Evolutionary conservation across 2,888 invertebrate genomes (phyloP), one percentile per base, ranked within the genome.

Genomic region (Eupithecia pulchellata): DNA sequence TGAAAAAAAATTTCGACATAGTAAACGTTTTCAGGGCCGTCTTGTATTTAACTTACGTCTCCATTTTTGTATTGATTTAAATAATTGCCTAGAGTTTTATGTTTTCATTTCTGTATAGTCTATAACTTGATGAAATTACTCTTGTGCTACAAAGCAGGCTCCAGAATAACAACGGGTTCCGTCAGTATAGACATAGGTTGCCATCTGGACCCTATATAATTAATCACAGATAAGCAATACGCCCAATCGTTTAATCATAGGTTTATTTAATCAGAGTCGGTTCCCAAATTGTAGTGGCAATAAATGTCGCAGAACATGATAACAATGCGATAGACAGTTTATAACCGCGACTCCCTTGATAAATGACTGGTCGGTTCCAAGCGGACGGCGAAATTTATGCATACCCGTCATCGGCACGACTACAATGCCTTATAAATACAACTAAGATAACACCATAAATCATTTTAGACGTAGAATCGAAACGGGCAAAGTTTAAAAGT

Each of bases 241-340:
- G 72, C 73, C 76, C 73, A 63, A 77, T 61, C 76, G 78, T 77
- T 81, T 77, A 77, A 77, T 75, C 81, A 84, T 83, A 86, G 84
- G 86, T 30, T 89, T 88, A 88, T 89, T 89, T 87, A 90, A 88
- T 88, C 85, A 84, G 78, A 79, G 77, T 14, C 75, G 55, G 63
- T 75, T 77, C 73, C 72, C 78, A 81, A 82, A 83, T 82, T 79
- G 80, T 82, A 84, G 84, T 82, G 78, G 85, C 88, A 89, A 91
- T 91, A 90, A 91, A 91, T 90, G 91, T 91, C 89, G 84, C 78
- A 81, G 83, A 84, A 88, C 86, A 85, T 83, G 88, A 90, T 89
- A 91, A 91, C 91, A 91, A 90, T 88, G 86, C 86, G 86, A 91
- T 88, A 86, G 91, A 89, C 88, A 86, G 86, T 85, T 89, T 89